Conservation (phyloP, 92 coral and sea anemone genomes). For the Nematostella vectensis region DNA sequence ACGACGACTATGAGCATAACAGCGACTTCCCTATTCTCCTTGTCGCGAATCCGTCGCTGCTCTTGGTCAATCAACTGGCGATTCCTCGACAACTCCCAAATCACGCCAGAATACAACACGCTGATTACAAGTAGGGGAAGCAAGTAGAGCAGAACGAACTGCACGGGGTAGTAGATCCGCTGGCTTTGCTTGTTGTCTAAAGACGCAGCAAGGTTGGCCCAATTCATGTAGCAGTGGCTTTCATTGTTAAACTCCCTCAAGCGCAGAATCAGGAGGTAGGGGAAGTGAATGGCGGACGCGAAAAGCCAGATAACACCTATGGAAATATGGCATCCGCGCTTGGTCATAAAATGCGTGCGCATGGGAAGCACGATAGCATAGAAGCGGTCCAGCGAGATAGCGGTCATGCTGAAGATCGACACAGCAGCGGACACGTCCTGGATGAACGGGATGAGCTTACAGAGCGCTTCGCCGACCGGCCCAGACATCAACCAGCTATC, state of each 20-base stretch:
- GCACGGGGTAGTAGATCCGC: conserved; percentile 12
- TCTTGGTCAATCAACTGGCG: conserved; percentile 26
- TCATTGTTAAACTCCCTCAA: conserved; percentile 11
- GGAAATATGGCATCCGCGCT: conserved; percentile 14
- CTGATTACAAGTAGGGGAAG: conserved; percentile 40
- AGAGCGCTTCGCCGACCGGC: conserved; percentile 21
- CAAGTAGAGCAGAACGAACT: conserved; percentile 17
- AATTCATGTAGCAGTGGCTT: conserved; percentile 6
- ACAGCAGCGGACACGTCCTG: conserved; percentile 22
- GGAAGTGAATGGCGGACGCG: conserved; percentile 13
- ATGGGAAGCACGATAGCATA: conserved; percentile 46
- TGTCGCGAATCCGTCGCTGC: conserved; percentile 33
- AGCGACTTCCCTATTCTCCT: conserved; percentile 42
- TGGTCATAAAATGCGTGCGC: conserved; percentile 9
- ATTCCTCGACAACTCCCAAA: conserved; percentile 24
- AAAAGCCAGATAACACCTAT: conserved; percentile 24
- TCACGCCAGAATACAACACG: conserved; percentile 36
- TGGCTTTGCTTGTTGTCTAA: conserved; percentile 2
- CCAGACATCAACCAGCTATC: conserved; percentile 25
- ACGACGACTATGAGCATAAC: conserved; percentile 45
- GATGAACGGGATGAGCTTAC: conserved; percentile 34
- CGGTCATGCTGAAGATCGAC: conserved; percentile 45
- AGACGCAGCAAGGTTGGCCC: conserved; percentile 6
- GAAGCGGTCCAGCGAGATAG: conserved; percentile 52
- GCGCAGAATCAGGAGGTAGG: conserved; percentile 12